Percentiles rank a stretch among this genome's conserved stretches.
Conservation (phyloP, 2,797 vertebrate species). For the Catostomus latipinnis region DNA sequence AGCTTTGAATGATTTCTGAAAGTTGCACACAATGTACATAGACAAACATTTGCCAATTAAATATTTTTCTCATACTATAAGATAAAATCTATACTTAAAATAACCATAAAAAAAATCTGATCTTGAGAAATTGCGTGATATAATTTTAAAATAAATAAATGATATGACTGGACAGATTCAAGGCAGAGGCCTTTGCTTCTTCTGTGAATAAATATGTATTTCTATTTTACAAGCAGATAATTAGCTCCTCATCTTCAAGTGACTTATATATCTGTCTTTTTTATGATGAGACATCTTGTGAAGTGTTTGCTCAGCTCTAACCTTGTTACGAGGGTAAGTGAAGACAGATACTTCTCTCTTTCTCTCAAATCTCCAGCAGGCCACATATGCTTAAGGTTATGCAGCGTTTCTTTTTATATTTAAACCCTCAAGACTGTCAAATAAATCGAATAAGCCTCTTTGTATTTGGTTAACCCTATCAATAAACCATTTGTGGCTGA, state of each 20-base stretch:
- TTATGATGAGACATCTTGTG: constrained; percentile 67
- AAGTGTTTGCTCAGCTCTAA: constrained; percentile 66
- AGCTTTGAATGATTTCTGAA: no score
- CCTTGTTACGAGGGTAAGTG: constrained; percentile 70
- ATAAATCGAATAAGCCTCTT: constrained; percentile 28
- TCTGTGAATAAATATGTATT: constrained; percentile 57
- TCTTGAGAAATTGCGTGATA: not conserved
- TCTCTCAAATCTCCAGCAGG: constrained; percentile 63
- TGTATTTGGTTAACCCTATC: constrained; percentile 19
- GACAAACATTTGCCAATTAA: no score
- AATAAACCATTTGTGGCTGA: constrained; percentile 10
- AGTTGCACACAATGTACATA: no score
- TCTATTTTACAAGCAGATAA: constrained; percentile 66
- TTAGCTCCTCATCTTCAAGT: constrained; percentile 65
- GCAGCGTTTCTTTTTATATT: constrained; percentile 55
- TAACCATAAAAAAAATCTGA: not conserved
- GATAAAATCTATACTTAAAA: no score
- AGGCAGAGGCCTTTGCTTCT: constrained; percentile 19
- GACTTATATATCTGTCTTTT: constrained; percentile 56
- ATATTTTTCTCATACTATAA: no score
- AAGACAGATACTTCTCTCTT: constrained; percentile 68
- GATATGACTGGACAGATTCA: not conserved
- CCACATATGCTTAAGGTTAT: constrained; percentile 66
- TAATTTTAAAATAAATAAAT: not conserved
- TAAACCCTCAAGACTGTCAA: constrained; percentile 32